Conservation (phyloP, 2,888 invertebrate species). For the Nomada fabriciana region DNA sequence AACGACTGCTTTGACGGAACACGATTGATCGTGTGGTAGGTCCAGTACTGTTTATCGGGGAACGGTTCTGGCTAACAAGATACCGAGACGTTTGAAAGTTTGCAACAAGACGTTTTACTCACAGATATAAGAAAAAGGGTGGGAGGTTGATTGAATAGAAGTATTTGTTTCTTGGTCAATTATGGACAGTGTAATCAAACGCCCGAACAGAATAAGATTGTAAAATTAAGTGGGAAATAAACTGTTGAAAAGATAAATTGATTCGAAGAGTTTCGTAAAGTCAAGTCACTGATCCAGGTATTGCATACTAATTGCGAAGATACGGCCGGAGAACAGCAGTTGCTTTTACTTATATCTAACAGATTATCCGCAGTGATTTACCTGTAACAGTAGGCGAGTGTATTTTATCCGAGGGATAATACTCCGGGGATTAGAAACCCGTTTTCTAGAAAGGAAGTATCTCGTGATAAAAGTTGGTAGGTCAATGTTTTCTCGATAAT, state of each 20-base stretch:
- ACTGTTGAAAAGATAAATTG: neutral
- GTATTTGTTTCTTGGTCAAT: neutral
- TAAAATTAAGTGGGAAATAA: neutral
- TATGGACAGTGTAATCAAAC: neutral
- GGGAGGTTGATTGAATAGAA: no score
- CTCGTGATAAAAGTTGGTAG: constrained; percentile 18
- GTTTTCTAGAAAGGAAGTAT: constrained; percentile 11
- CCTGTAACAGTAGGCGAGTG: constrained; percentile 16
- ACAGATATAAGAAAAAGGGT: no score
- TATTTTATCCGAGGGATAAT: constrained; percentile 15
- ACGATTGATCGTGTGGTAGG: constrained; percentile 21
- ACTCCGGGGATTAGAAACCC: constrained; percentile 9
- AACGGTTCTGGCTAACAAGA: neutral
- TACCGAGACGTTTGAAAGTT: neutral
- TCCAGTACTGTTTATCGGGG: neutral
- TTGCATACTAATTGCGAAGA: constrained; percentile 17
- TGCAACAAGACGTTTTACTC: neutral
- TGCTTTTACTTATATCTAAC: constrained; percentile 33
- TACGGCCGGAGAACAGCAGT: constrained; percentile 5
- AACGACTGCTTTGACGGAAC: constrained; percentile 3
- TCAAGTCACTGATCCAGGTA: neutral
- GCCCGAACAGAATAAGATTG: neutral
- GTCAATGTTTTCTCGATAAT: constrained; percentile 15
- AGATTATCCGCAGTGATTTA: constrained; percentile 37
- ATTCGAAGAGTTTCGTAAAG: neutral